Base-by-base conservation (phyloP, 2,888 invertebrate species). In the Beris chalybata region DNA sequence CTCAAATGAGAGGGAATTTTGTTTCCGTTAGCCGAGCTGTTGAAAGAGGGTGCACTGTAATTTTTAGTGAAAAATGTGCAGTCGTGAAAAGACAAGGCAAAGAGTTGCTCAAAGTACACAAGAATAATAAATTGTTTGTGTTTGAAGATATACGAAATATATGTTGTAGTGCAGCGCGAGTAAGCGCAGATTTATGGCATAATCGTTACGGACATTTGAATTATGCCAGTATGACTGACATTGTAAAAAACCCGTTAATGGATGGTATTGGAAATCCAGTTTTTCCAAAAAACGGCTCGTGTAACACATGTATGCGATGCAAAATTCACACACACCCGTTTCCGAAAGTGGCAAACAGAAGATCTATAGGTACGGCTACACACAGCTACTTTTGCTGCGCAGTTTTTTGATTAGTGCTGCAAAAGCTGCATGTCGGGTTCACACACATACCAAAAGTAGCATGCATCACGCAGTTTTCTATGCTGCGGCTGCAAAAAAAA, bases 1-100 rank as follows among this genome's bases (percentile, higher is more conserved):
- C 65, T 11, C 50, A 38, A 9, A 11, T 65, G 48, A 57, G 9
- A 47, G 50, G 31, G 2, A 57, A 65, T 48, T 65, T 65, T 43
- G 31, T 65, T 11, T 65, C 64, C 0, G 31, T 65, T 12, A 15
- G 57, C 11, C 57, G 58, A 58, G 52, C 44, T 0, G 50, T 50
- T n/a, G 50, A 58, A 13, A 38, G 56, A 13, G 56, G 65, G 3
- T 12, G 4, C 22, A 52, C 11, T 29, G 15, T 52, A 22, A 52
- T 3, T 29, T 52, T 52, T 13, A 52, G 3, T 22, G 22, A 6
- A 5, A 29, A 6, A 15, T 4, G 4, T 15, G 52, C 22, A 4
- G 5, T 52, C 4, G 22, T 52, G 22, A 52, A 52, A 15, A 52
- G 29, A 52, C 15, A 52, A 52, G 52, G 52, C 29, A 11, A 52